Evolutionary conservation across 2,888 invertebrate species (phyloP), one percentile per base, ranked within the genome.

Genomic region (Drosophila sordidapex): DNA sequence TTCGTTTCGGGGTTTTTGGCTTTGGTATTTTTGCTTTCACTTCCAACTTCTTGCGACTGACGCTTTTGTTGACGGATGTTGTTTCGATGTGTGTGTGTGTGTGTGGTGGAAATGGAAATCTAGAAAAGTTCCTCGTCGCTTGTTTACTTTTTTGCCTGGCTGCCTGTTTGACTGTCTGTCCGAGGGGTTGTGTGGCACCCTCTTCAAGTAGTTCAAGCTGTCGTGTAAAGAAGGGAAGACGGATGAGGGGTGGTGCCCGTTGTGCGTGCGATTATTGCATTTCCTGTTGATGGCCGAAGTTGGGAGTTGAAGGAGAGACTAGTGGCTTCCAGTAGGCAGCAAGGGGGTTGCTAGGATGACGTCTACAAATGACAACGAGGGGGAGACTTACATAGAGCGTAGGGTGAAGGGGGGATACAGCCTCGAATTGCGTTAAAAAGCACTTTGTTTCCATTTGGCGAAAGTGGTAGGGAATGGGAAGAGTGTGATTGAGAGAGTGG

Each of bases 221-320:
- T 25, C 25, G 27, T 18, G 1, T 11, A 7, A 15, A 18, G 27
- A 11, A 18, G 49, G 18, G 27, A n/a, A 35, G n/a, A 21, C 11
- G 51, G 13, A 2, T 21, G 5, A 21, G 13, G 38, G 38, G 11
- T n/a, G 15, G 46, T 46, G 15, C n/a, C 11, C 29, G 36, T 61
- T 76, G 78, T 83, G 83, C 83, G 87, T 84, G 87, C 85, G 85
- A 64, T 84, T 87, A 87, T 84, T 84, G 84, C 84, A 84, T 82
- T 87, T 87, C 70, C 74, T 78, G 78, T 70, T 74, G 77, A 76
- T 72, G 66, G 62, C 15, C 27, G n/a, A 51, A 74, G 49, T 63
- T 36, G 49, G 29, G 8, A 62, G 38, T 27, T 51, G 43, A 18
- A 38, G 27, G 27, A 18, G 25, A 46, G 46, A 46, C 46, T 8